Conservation (phyloP, 2,797 vertebrate species). For the Trachurus trachurus region DNA sequence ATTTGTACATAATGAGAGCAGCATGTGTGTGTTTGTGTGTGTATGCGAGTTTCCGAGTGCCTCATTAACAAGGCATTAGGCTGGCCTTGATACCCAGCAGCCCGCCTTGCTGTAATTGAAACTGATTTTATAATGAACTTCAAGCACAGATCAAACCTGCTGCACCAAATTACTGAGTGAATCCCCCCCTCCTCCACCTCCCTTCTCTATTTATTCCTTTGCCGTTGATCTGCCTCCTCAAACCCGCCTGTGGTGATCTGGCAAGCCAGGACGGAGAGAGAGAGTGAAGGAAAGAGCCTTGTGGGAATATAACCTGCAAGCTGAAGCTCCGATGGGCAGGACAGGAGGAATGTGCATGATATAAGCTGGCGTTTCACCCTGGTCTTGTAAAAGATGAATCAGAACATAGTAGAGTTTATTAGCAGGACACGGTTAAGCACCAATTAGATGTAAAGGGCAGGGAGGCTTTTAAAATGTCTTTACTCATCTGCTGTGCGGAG, state of each 20-base stretch:
- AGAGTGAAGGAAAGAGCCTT: conserved; percentile 19
- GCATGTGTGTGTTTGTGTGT: conserved; percentile 66
- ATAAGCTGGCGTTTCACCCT: conserved; percentile 41
- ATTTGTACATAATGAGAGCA: conserved; percentile 82
- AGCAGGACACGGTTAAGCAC: conserved; percentile 64
- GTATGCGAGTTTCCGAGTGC: conserved; percentile 63
- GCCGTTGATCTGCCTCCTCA: conserved; percentile 29
- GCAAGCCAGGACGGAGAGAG: conserved; percentile 5
- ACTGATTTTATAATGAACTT: conserved; percentile 83
- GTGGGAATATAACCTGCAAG: conserved; percentile 49
- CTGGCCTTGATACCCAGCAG: conserved; percentile 75
- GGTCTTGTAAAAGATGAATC: conserved; percentile 76
- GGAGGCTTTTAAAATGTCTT: conserved; percentile 66
- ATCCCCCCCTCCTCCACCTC: conserved; percentile 9
- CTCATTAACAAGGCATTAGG: conserved; percentile 82
- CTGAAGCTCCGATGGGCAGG: conserved; percentile 47
- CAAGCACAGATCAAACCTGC: conserved; percentile 77
- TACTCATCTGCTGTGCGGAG: conserved; percentile 59
- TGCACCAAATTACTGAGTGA: conserved; percentile 68
- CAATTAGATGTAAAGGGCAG: conserved; percentile 74
- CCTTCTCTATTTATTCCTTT: conserved; percentile 45
- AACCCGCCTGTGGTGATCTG: conserved; percentile 44
- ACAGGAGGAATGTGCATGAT: conserved; percentile 51
- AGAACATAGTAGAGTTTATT: conserved; percentile 67
- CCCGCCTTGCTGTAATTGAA: conserved; percentile 77